phyloP scores from a whole-genome alignment of 1,140 invertebrate species.

The Saccostrea echinata region DNA sequence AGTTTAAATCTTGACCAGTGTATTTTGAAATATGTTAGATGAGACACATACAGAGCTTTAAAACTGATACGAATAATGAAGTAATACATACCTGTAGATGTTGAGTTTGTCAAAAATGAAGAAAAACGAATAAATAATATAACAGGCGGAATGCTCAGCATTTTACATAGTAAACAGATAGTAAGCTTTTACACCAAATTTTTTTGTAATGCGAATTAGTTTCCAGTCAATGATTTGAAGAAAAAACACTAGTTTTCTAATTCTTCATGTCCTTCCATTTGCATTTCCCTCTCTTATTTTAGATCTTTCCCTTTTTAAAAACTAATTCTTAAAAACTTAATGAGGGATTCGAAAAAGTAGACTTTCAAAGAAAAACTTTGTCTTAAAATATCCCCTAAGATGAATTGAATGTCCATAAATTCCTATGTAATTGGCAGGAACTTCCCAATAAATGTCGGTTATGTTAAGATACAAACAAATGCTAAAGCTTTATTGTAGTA shows the following conservation, averaged over 20 bases:
- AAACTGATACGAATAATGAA: background rate
- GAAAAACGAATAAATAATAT: constrained; percentile 22
- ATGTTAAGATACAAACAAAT: background rate
- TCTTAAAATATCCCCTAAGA: background rate
- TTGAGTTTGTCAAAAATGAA: background rate
- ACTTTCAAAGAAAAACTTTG: background rate
- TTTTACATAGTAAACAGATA: background rate
- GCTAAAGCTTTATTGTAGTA: background rate
- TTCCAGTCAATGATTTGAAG: background rate
- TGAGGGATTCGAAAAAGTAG: background rate
- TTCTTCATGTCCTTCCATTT: background rate
- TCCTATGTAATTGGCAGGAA: background rate
- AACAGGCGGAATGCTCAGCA: background rate
- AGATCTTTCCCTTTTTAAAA: too few species aligned
- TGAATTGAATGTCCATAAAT: background rate
- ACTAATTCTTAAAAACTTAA: background rate
- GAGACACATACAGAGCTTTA: too few species aligned
- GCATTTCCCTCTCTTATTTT: background rate
- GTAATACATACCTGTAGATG: background rate
- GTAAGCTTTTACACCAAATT: background rate
- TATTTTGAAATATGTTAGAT: too few species aligned
- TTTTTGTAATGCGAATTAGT: background rate
- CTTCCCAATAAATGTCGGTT: constrained; percentile 1
- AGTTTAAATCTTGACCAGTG: too few species aligned
- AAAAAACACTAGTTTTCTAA: background rate